These are phyloP conservation scores for Diplodus sargus DNA, from an alignment of 2,797 vertebrate genomes.

Conservation along the genomic window DNA sequence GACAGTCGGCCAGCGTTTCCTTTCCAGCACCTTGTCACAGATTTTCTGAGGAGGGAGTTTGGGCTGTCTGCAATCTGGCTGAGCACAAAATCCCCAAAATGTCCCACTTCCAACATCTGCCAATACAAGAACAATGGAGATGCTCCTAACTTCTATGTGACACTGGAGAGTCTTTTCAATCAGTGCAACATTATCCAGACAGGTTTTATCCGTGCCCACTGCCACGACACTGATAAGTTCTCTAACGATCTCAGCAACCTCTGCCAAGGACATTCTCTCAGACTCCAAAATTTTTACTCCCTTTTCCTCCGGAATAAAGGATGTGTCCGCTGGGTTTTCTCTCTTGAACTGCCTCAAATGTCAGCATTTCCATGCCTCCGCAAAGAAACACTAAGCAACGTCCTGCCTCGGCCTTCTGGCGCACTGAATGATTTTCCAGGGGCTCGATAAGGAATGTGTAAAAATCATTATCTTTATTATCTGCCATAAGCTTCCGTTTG, in stretches of 20 bases:
- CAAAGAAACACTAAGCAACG: conserved; percentile 1
- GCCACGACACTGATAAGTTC: conserved; percentile 12
- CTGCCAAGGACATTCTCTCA: conserved; percentile 30
- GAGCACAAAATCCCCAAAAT: conserved; percentile 29
- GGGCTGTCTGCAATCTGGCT: conserved; percentile 13
- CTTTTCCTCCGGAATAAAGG: conserved; percentile 7
- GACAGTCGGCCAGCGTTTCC: conserved; percentile 35
- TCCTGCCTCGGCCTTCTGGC: neutral
- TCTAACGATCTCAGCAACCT: conserved; percentile 17
- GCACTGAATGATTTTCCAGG: conserved; percentile 21
- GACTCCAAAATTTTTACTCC: neutral
- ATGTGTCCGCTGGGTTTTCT: conserved; percentile 9
- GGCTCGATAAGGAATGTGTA: conserved; percentile 5
- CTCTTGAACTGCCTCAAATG: conserved; percentile 9
- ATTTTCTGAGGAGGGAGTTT: conserved; percentile 23
- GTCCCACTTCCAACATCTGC: conserved; percentile 17
- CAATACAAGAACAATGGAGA: conserved; percentile 10
- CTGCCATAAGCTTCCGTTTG: conserved; percentile 13
- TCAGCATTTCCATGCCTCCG: conserved; percentile 9
- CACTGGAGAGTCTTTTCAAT: conserved; percentile 21
- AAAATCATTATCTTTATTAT: conserved; percentile 19
- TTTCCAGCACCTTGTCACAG: conserved; percentile 42
- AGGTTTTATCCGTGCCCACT: conserved; percentile 13
- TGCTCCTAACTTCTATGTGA: conserved; percentile 15
- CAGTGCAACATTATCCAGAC: conserved; percentile 6